Evolutionary conservation across 2,888 invertebrate genomes (phyloP), one percentile per base, ranked within the genome.

Genomic region (Globia sparganii): DNA sequence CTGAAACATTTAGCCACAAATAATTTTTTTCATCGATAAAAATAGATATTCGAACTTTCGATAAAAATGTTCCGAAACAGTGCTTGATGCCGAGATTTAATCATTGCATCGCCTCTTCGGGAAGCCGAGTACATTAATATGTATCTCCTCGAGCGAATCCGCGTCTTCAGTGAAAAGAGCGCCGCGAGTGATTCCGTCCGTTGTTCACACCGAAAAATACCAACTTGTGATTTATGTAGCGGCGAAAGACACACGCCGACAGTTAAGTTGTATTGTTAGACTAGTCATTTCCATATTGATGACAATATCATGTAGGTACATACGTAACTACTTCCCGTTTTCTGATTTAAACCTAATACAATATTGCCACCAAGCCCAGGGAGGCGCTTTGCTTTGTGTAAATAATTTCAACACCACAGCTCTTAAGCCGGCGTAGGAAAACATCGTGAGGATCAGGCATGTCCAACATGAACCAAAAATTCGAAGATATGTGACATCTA

Each of bases 81-180:
- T 75, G 61, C 75, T 72, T 72, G 67, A 72, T 80, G 77, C 78
- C 73, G 86, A 73, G 77, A 78, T 75, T 84, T 83, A 78, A 81
- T 86, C 77, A 81, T 77, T 68, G 78, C 83, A 80, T 66, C 77
- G 78, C 72, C 83, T 83, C 77, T 83, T 84, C 71, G 72, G 72
- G 67, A 81, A 88, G 78, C 86, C 75, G 78, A 84, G 82, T 82
- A 83, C 81, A 87, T 88, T 83, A 87, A 88, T 88, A 88, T 88
- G 87, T 87, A 88, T 88, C 82, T 86, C 86, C 78, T 81, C 81
- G 77, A 86, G 82, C 81, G 86, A 81, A 81, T 84, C 77, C 59
- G 76, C 84, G 77, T 80, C 73, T 84, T 74, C 77, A 84, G 75
- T 83, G 85, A 86, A 84, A 85, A 75, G 73, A 64, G 37, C 64